phyloP scores from a whole-genome alignment of 2,113 vertebrate genomes.

The Dasyurus viverrinus region DNA sequence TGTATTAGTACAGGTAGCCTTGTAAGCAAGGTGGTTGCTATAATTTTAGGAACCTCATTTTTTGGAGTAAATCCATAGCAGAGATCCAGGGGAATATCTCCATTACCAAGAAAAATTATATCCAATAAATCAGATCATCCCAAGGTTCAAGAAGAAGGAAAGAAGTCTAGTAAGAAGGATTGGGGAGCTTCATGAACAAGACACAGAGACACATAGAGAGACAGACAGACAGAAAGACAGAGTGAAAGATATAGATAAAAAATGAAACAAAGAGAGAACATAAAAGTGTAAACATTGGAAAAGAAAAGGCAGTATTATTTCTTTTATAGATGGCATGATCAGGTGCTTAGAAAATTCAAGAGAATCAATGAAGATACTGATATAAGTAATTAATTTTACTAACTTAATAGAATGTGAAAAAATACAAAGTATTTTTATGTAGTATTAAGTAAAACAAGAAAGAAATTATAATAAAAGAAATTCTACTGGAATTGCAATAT shows the following conservation, averaged over 20 bases:
- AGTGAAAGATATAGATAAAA: neutral
- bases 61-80: neutral
- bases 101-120: neutral
- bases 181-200: neutral
- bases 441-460: neutral
- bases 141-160: neutral
- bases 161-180: neutral
- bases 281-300: neutral
- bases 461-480: neutral
- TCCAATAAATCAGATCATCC: neutral
- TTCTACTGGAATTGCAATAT: neutral
- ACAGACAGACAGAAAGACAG: neutral
- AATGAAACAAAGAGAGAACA: neutral
- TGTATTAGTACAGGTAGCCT: neutral
- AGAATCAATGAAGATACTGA: neutral
- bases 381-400: neutral
- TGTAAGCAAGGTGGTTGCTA: neutral
- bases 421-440: neutral
- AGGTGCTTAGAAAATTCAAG: neutral
- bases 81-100: neutral
- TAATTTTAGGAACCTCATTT: neutral
- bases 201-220: neutral
- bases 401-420: neutral
- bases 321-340: neutral
- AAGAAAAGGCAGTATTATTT: neutral